phyloP scores from a whole-genome alignment of 2,888 invertebrate genomes.

The Entomobrya multifasciata region DNA sequence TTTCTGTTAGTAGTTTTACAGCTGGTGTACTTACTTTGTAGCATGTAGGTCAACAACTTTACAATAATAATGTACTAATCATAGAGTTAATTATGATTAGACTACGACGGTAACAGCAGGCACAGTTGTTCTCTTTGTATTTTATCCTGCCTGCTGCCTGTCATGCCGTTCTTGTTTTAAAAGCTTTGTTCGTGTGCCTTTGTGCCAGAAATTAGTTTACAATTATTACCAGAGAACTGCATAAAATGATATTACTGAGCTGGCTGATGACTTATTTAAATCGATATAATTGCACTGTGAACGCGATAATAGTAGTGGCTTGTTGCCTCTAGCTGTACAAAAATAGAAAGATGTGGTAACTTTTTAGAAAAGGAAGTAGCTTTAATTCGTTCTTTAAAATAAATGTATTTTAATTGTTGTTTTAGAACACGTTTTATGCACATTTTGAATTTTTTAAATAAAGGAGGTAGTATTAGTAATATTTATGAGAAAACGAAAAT shows the following conservation, averaged over 20 bases:
- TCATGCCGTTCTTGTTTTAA: not conserved
- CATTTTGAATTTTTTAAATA: no score
- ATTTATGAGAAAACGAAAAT: no score
- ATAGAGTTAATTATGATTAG: constrained; percentile 61
- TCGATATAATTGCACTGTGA: not conserved
- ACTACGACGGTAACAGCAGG: constrained; percentile 21
- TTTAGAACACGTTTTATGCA: constrained; percentile 33
- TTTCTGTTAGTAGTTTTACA: not conserved
- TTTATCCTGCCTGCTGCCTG: constrained; percentile 14
- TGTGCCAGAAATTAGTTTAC: not conserved
- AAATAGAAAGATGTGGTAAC: constrained; percentile 61
- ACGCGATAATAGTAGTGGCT: not conserved
- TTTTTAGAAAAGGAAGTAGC: constrained; percentile 64
- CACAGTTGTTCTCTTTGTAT: constrained; percentile 30
- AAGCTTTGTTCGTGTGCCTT: constrained; percentile 14
- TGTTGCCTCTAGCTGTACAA: constrained; percentile 8
- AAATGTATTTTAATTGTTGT: constrained; percentile 43
- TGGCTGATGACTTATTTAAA: constrained; percentile 12
- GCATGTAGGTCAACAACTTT: constrained; percentile 70
- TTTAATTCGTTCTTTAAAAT: constrained; percentile 55
- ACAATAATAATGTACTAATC: constrained; percentile 54
- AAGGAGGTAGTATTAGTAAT: no score
- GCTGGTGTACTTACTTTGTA: constrained; percentile 11
- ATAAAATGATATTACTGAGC: not conserved
- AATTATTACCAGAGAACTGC: not conserved